Percentiles rank a stretch among this genome's conserved stretches.
Conservation (phyloP, 64 coral and sea anemone genomes). For the Acropora tenuis region DNA sequence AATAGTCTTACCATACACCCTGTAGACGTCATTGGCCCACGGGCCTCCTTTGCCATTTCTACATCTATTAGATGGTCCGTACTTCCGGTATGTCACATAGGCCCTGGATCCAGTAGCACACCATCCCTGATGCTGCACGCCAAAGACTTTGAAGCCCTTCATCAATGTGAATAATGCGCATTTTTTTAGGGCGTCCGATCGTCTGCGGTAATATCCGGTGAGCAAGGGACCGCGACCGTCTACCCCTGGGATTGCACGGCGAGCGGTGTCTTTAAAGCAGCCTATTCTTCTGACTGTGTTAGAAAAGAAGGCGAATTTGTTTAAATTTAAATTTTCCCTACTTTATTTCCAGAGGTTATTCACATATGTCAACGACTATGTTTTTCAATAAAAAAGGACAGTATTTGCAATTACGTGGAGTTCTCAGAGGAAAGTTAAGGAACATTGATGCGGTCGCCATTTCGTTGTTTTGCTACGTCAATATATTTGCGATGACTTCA, state of each 20-base stretch:
- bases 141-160: conserved; percentile 57
- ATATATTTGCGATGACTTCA: too few relatives aligned
- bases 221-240: conserved; percentile 25
- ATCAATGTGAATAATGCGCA: conserved; percentile 32
- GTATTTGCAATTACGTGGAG: too few relatives aligned
- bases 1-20: conserved; percentile 43
- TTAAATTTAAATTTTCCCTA: background rate
- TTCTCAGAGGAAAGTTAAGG: too few relatives aligned
- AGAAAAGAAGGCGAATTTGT: background rate
- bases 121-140: conserved; percentile 68
- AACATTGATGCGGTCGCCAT: too few relatives aligned
- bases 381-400: too few relatives aligned
- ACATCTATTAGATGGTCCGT: conserved; percentile 53
- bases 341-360: too few relatives aligned
- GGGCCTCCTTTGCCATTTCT: conserved; percentile 65
- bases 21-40: conserved; percentile 79
- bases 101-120: conserved; percentile 67
- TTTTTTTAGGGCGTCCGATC: conserved; percentile 36
- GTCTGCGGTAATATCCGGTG: conserved; percentile 29
- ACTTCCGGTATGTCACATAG: conserved; percentile 56
- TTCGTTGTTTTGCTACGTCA: too few relatives aligned
- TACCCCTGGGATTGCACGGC: conserved; percentile 39
- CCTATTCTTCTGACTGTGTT: conserved; percentile 5
- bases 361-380: too few relatives aligned
- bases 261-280: conserved; percentile 53